Evolutionary conservation across 1,140 invertebrate species (phyloP).

Genomic region (Trinorchestia longiramus): DNA sequence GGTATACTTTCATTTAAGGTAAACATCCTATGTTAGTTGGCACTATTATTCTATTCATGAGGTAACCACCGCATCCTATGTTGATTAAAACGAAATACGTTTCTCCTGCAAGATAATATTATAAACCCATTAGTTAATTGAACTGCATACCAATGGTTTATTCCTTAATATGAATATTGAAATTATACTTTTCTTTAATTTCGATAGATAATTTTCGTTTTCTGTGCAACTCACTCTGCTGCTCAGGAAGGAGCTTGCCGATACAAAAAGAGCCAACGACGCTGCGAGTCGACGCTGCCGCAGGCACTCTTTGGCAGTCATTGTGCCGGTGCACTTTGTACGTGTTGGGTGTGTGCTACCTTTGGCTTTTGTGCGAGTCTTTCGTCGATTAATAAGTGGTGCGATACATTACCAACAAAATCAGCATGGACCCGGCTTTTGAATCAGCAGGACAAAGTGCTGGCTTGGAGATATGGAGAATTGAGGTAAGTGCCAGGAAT

Average conservation of each 20-base stretch:
- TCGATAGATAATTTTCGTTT: background rate
- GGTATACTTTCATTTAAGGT: too few species aligned
- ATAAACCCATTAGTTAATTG: background rate
- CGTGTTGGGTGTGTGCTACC: background rate
- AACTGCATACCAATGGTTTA: background rate
- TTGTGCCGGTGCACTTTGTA: constrained; percentile 12
- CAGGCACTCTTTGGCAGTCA: background rate
- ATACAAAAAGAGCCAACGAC: background rate
- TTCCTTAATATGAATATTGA: background rate
- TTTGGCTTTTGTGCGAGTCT: background rate
- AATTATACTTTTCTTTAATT: background rate
- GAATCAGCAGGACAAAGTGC: background rate
- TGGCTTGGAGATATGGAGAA: constrained; percentile 41
- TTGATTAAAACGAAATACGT: background rate
- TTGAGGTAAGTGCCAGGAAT: constrained; percentile 17
- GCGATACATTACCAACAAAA: background rate
- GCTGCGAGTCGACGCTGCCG: background rate
- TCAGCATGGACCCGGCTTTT: constrained; percentile 20
- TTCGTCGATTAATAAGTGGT: background rate
- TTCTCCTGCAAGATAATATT: background rate
- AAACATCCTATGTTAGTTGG: background rate
- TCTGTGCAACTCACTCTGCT: background rate
- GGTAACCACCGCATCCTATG: background rate
- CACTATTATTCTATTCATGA: background rate
- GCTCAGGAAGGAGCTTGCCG: background rate